phyloP scores from a whole-genome alignment of 2,113 vertebrate genomes.

The Heptranchias perlo region DNA sequence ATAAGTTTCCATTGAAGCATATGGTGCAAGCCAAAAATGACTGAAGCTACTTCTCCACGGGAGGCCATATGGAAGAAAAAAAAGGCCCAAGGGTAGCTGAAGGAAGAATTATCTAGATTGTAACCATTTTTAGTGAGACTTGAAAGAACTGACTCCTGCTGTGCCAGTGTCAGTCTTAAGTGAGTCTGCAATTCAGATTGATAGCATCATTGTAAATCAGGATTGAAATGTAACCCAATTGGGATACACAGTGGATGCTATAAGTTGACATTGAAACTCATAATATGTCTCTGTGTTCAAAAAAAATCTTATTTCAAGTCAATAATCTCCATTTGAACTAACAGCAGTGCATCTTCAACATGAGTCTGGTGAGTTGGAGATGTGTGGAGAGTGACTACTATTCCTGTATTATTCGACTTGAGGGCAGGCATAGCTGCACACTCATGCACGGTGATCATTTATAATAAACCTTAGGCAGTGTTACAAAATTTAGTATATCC shows the following conservation, averaged over 20 bases:
- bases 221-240: constrained; percentile 15
- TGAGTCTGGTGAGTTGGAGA: background rate
- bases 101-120: background rate
- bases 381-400: background rate
- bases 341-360: background rate
- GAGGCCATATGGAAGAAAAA: background rate
- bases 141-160: constrained; percentile 22
- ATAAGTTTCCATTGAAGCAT: constrained; percentile 6
- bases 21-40: background rate
- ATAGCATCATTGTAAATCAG: background rate
- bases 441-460: background rate
- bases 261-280: background rate
- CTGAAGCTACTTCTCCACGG: background rate
- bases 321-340: background rate
- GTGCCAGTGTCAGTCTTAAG: constrained; percentile 21
- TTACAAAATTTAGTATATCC: background rate
- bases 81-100: constrained; percentile 10
- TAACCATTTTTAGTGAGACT: constrained; percentile 14
- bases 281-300: background rate
- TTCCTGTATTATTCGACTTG: background rate
- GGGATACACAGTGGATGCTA: constrained; percentile 21
- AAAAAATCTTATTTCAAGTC: constrained; percentile 11
- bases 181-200: constrained; percentile 12
- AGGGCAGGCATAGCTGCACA: background rate
- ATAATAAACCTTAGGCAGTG: background rate